phyloP scores from a whole-genome alignment of 2,888 invertebrate genomes.

The Agrochola litura region DNA sequence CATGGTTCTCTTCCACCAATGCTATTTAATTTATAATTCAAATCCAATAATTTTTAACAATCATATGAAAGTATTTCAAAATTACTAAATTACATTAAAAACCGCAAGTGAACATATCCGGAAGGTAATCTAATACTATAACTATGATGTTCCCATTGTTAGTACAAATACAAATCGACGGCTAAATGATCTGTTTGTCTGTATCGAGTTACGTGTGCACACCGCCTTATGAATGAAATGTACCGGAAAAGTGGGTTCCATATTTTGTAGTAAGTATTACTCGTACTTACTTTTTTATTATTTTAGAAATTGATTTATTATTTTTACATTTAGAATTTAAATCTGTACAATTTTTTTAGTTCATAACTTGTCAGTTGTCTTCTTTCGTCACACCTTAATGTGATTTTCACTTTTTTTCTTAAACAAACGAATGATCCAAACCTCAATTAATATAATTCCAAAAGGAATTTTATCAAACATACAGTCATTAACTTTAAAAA shows the following conservation, averaged over 20 bases:
- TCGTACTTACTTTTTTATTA: background rate
- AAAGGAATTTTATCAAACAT: slow-evolving; percentile 46
- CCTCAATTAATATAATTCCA: slow-evolving; percentile 50
- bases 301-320: background rate
- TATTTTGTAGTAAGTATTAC: slow-evolving; percentile 13
- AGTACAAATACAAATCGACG: slow-evolving; percentile 80
- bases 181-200: slow-evolving; percentile 80
- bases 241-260: slow-evolving; percentile 65
- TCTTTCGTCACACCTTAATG: background rate
- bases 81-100: slow-evolving; percentile 30
- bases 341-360: background rate
- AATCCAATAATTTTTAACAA: slow-evolving; percentile 9
- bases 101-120: slow-evolving; percentile 69
- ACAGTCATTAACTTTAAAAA: slow-evolving; percentile 47
- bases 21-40: background rate
- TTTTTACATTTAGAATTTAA: background rate
- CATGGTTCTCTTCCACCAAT: background rate
- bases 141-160: slow-evolving; percentile 78
- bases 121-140: slow-evolving; percentile 85
- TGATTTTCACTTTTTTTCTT: background rate
- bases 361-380: background rate
- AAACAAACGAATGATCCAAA: slow-evolving; percentile 7
- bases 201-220: slow-evolving; percentile 76
- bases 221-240: slow-evolving; percentile 71
- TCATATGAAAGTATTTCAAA: slow-evolving; percentile 22